Evolutionary conservation across 2,888 invertebrate genomes (phyloP), one percentile per base, ranked within the genome.

Genomic region (Agrotis puta): DNA sequence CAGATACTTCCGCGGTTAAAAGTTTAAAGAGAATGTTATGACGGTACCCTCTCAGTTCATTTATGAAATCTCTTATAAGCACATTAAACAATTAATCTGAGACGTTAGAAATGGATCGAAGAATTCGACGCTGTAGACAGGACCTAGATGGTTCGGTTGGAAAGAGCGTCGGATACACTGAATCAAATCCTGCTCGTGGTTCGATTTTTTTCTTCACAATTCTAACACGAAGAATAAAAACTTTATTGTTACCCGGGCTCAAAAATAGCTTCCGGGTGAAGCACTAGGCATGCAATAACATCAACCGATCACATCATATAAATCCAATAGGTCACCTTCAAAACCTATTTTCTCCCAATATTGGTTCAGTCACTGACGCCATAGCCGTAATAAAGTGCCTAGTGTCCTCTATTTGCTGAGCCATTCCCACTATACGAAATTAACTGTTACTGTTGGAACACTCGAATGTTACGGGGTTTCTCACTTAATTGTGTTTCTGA

Each of bases 401-500:
- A 54, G 61, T 62, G 58, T 56, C 53, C 59, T 51, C n/a, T 84
- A 84, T 84, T 82, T 83, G 73, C 66, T 48, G 45, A 45, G n/a
- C 39, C 56, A 27, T 63, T 61, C 62, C 70, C 83, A 61, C 75
- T 81, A 83, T 72, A 70, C 72, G 66, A 77, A 79, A 83, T 85
- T 69, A 76, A 75, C 63, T 70, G 81, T 77, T 59, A 78, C 71
- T 81, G 76, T 71, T 54, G 70, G 68, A 62, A 77, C 68, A 63
- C 63, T 77, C 58, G 39, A 68, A 62, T 77, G 58, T 56, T 63
- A 70, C 74, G 65, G 43, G 67, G 74, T 66, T 69, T 64, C 62
- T 72, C 74, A 61, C 74, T 64, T 81, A 85, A 84, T 85, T 85
- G 72, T 1, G 67, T 73, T 74, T 78, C 70, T 58, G 61, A 56